Evolutionary conservation across 2,888 invertebrate species (phyloP), one percentile per base, ranked within the genome.

Genomic region (Agonopterix alstromeriana): DNA sequence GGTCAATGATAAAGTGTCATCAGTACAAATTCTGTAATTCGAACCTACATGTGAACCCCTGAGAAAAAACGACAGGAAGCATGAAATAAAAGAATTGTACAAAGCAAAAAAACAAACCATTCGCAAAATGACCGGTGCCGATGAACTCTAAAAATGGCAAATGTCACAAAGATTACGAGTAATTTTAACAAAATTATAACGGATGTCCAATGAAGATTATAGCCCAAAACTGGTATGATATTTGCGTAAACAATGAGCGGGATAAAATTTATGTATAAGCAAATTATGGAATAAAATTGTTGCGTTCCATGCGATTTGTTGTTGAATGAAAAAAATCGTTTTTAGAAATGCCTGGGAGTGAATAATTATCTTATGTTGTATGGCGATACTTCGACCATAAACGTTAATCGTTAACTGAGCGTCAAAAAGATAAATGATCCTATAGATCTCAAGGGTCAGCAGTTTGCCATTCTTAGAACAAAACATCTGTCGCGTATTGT

Each of bases 391-490:
- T 61, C 58, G 59, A 52, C 53, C 62, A 56, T 61, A 58, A 62
- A 66, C 66, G 60, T 63, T 61, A 60, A 63, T 59, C 53, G 57
- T 60, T 54, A 55, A 52, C 53, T 62, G 60, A 64, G 61, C 51
- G 27, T 27, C 27, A 27, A 53, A 44, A 70, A 70, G 74, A 81
- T 66, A 70, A 73, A 79, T 71, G 66, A 55, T 55, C 60, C 60
- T 60, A n/a, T 50, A 60, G 54, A 57, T 45, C 59, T 60, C 55
- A 50, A 60, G 63, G 66, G 67, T 71, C 67, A 68, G 62, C 58
- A 51, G 56, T 59, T 59, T 55, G 61, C 58, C 55, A 58, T 76
- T 76, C 73, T 48, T 36, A 60, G 73, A 73, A 70, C 41, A 17
- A 35, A 8, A 3, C 14, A 40, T 44, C 11, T 35, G 10, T 35